phyloP scores from a whole-genome alignment of 2,113 vertebrate species.

The Salvelinus alpinus region DNA sequence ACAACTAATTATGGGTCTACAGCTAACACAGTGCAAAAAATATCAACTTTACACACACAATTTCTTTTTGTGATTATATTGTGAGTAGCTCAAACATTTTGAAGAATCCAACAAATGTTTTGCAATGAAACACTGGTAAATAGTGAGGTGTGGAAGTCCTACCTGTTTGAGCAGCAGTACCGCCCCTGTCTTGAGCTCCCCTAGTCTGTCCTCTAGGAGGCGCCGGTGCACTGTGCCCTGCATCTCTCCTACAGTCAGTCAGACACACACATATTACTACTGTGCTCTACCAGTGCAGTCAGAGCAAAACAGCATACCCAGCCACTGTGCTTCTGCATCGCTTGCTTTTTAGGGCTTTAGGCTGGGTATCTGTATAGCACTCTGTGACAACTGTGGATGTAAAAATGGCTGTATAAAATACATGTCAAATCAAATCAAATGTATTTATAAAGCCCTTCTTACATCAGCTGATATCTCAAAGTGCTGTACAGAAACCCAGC shows the following conservation, averaged over 20 bases:
- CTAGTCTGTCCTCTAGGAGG: constrained; percentile 83
- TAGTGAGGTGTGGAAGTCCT: constrained; percentile 12
- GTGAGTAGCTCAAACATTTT: too few species aligned
- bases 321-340: too few species aligned
- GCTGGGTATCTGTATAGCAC: too few species aligned
- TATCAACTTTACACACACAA: background rate
- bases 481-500: too few species aligned
- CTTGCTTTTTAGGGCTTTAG: too few species aligned
- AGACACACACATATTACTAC: background rate
- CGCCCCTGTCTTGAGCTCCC: constrained; percentile 82
- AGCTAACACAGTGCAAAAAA: background rate
- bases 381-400: too few species aligned
- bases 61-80: too few species aligned
- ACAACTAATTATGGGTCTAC: background rate
- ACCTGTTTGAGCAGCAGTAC: constrained; percentile 94
- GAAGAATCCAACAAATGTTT: background rate
- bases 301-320: background rate
- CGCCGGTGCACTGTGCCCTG: constrained; percentile 89
- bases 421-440: too few species aligned
- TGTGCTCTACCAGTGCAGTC: background rate
- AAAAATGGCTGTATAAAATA: too few species aligned
- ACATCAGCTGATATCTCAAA: too few species aligned
- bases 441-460: too few species aligned
- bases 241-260: constrained; percentile 84
- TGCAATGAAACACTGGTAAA: background rate